Percentiles rank a stretch among this genome's conserved stretches.
These are phyloP conservation scores for Geotrypetes seraphini DNA, from an alignment of 2,797 vertebrate species.

Conservation along the genomic window DNA sequence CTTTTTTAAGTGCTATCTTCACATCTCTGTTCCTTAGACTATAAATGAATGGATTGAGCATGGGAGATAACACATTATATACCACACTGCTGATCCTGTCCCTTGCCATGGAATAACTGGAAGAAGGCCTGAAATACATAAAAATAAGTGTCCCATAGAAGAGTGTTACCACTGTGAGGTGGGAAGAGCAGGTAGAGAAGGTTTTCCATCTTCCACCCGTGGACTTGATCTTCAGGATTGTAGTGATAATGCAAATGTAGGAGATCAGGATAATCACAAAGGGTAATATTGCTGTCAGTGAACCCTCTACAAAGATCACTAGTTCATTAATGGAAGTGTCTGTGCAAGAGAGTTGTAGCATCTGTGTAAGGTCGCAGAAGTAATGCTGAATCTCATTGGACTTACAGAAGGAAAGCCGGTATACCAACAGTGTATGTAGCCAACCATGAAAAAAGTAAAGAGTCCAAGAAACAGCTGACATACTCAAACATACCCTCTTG, in stretches of 20 bases:
- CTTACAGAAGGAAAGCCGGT: conserved; percentile 30
- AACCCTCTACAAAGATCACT: conserved; percentile 37
- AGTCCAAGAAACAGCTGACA: conserved; percentile 22
- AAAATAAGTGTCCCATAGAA: conserved; percentile 22
- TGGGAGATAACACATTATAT: conserved; percentile 18
- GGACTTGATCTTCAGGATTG: conserved; percentile 7
- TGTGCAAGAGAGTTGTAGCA: conserved; percentile 29
- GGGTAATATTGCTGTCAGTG: conserved; percentile 11
- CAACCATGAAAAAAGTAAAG: conserved; percentile 36
- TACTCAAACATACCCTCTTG: conserved; percentile 3
- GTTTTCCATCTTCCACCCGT: conserved; percentile 13
- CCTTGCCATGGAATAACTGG: neutral
- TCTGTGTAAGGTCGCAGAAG: conserved; percentile 33
- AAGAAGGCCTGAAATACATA: conserved; percentile 15
- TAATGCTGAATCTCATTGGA: conserved; percentile 33
- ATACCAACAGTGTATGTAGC: conserved; percentile 21
- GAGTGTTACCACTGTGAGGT: conserved; percentile 20
- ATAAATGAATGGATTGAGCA: conserved; percentile 27
- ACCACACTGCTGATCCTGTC: conserved; percentile 15
- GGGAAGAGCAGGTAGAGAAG: conserved; percentile 24
- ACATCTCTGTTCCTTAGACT: conserved; percentile 28
- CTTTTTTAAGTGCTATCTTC: too few relatives aligned
- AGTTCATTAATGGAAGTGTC: conserved; percentile 29
- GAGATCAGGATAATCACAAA: conserved; percentile 17
- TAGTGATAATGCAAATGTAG: conserved; percentile 12